Evolutionary conservation across 2,888 invertebrate genomes (phyloP).

Genomic region (Octonoba sinensis): DNA sequence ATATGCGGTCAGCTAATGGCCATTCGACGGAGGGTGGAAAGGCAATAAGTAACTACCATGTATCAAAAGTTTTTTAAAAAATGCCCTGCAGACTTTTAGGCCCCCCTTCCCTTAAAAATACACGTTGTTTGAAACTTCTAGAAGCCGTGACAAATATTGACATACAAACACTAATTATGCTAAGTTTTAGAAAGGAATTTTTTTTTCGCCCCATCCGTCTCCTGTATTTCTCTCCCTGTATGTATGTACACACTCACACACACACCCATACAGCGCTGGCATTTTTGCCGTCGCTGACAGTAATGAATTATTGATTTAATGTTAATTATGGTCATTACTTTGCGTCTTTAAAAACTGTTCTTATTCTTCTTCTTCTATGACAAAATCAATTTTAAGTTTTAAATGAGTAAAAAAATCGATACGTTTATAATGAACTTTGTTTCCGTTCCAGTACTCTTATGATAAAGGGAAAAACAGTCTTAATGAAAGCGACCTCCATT

Average conservation of each 20-base stretch:
- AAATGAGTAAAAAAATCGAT: slow-evolving; percentile 65
- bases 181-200: slow-evolving; percentile 58
- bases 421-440: slow-evolving; percentile 64
- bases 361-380: slow-evolving; percentile 62
- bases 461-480: slow-evolving; percentile 64
- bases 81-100: slow-evolving; percentile 17
- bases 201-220: slow-evolving; percentile 29
- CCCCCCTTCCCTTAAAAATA: slow-evolving; percentile 8
- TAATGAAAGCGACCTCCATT: slow-evolving; percentile 64
- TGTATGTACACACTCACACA: slow-evolving; percentile 35
- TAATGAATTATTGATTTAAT: slow-evolving; percentile 65
- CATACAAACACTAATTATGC: slow-evolving; percentile 64
- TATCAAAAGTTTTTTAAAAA: slow-evolving; percentile 64
- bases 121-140: slow-evolving; percentile 59
- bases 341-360: slow-evolving; percentile 64
- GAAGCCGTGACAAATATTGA: slow-evolving; percentile 63
- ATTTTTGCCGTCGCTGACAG: slow-evolving; percentile 61
- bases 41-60: slow-evolving; percentile 50
- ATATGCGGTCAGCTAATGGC: slow-evolving; percentile 61
- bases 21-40: slow-evolving; percentile 35
- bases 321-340: slow-evolving; percentile 65
- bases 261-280: slow-evolving; percentile 36
- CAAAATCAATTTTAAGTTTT: slow-evolving; percentile 65
- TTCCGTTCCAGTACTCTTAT: slow-evolving; percentile 59
- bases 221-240: slow-evolving; percentile 27